These are phyloP conservation scores for Hepsetus odoe DNA, from an alignment of 2,113 vertebrate species.

Conservation along the genomic window DNA sequence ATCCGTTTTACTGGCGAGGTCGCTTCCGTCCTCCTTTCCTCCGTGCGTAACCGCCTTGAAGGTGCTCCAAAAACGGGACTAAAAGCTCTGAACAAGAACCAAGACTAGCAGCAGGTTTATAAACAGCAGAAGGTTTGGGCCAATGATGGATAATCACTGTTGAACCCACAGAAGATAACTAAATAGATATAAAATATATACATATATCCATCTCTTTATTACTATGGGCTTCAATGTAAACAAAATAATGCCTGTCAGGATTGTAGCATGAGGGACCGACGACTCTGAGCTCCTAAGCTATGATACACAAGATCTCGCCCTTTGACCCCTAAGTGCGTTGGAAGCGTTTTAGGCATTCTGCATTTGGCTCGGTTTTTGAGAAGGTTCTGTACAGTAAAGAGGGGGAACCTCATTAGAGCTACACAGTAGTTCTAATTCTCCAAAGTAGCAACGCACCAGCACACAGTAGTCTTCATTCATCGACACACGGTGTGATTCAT, in stretches of 20 bases:
- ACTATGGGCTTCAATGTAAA: constrained; percentile 59
- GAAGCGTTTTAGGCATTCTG: too few relatives aligned
- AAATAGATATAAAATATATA: constrained; percentile 60
- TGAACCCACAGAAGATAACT: not conserved
- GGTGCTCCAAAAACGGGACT: constrained; percentile 2
- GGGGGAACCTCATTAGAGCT: not conserved
- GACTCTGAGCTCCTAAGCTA: not conserved
- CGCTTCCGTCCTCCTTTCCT: not conserved
- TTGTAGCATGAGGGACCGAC: not conserved
- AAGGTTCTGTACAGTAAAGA: not conserved
- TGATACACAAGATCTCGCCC: not conserved
- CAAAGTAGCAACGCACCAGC: constrained; percentile 2
- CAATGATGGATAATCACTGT: not conserved
- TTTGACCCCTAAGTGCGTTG: too few relatives aligned
- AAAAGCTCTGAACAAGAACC: not conserved
- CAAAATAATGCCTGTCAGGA: constrained; percentile 37
- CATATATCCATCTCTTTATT: constrained; percentile 47
- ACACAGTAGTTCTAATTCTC: constrained; percentile 26
- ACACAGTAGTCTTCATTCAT: not conserved
- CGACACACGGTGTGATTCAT: constrained; percentile 1
- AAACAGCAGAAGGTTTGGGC: constrained; percentile 27
- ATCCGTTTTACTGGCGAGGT: not conserved
- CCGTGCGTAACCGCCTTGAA: constrained; percentile 1
- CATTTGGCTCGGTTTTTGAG: constrained; percentile 1
- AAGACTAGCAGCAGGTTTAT: not conserved